Evolutionary conservation across 2,797 vertebrate species (phyloP), one percentile per base, ranked within the genome.

Genomic region (Karalla daura): DNA sequence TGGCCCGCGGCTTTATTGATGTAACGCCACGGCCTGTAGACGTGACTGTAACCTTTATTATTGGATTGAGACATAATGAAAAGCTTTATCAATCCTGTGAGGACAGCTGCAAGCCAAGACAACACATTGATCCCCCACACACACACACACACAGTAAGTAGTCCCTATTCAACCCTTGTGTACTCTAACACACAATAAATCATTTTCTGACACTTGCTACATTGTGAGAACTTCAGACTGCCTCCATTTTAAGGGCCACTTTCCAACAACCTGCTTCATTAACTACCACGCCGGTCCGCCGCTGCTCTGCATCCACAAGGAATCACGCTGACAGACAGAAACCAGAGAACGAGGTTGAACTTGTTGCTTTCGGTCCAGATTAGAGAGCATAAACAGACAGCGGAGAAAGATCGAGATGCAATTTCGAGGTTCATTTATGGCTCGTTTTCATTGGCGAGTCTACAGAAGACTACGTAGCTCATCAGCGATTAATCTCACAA

Each of bases 111-210:
- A 23, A 46, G 62, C 51, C 54, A 68, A 62, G 21, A 50, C 30
- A 40, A 58, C 44, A 56, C 76, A 63, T 5, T 65, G 63, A 85
- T 70, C 67, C 58, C 68, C 67, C 69, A 67, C 60, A 66, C 74
- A 84, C 24, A 70, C 69, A 67, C 60, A 66, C 74, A 84, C 24
- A 60, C 67, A 72, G 55, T 17, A 39, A 66, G 51, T 75, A 55
- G 37, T 65, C n/a, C 21, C 24, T 30, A 6, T 24, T 50, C 43
- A 32, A 52, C 30, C 46, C 35, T 70, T 12, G 12, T 40, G 11
- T 27, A 54, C 37, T 21, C 0, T 14, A n/a, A 18, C 15, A 69
- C 11, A 43, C 14, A 23, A 62, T 63, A 40, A 28, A 73, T 69
- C 27, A 53, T 14, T 33, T n/a, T 32, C 49, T 40, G 7, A 72